phyloP scores from a whole-genome alignment of 2,888 invertebrate species.

The Conomelus anceps region DNA sequence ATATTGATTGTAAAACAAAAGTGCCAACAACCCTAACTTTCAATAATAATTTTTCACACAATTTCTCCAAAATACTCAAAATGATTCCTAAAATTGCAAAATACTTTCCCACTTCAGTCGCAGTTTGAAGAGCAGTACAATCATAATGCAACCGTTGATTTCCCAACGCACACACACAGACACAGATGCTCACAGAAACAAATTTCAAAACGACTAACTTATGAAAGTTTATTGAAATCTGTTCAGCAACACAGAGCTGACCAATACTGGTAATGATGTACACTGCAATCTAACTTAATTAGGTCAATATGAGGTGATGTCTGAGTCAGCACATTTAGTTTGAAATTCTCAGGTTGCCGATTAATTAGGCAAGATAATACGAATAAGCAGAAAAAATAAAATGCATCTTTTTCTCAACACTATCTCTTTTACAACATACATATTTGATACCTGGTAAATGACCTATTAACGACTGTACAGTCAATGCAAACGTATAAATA shows the following conservation, averaged over 20 bases:
- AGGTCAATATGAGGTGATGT: not conserved
- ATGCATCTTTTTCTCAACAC: not conserved
- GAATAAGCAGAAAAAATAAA: not conserved
- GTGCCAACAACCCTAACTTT: no score
- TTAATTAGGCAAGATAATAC: not conserved
- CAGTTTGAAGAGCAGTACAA: not conserved
- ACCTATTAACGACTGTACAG: not conserved
- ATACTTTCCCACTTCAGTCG: not conserved
- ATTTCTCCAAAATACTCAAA: conserved; percentile 13
- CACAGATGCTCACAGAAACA: not conserved
- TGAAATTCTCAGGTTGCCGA: not conserved
- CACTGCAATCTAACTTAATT: not conserved
- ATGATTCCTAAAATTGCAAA: not conserved
- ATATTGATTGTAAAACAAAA: no score
- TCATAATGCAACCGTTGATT: not conserved
- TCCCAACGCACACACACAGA: not conserved
- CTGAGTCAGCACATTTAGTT: not conserved
- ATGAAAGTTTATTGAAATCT: not conserved
- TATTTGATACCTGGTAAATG: not conserved
- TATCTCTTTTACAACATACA: not conserved
- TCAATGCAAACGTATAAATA: not conserved
- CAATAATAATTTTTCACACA: not conserved
- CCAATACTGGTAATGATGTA: not conserved
- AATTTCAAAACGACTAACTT: not conserved
- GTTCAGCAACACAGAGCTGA: not conserved